Evolutionary conservation across 92 coral and sea anemone genomes (phyloP).

Genomic region (Diadumene lineata): DNA sequence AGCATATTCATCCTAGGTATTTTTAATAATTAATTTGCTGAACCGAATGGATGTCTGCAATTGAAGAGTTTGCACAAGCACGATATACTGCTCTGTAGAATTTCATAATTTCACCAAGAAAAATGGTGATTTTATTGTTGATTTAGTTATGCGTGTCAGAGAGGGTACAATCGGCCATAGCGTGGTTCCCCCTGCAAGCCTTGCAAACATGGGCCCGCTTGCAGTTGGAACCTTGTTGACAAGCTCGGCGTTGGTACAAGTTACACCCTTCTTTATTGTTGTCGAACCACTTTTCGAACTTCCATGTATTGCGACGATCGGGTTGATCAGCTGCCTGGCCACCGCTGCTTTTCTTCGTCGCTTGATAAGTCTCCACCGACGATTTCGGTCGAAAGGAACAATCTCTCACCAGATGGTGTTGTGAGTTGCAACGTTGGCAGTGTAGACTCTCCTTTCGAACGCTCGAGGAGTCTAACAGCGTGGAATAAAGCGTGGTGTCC

Average conservation of each 20-base stretch:
- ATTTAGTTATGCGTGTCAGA: constrained; percentile 3
- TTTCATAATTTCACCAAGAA: no score
- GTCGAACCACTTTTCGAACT: constrained; percentile 20
- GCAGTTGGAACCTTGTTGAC: constrained; percentile 20
- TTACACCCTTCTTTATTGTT: constrained; percentile 23
- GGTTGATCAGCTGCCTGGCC: no score
- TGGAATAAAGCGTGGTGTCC: constrained; percentile 36
- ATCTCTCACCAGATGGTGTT: constrained; percentile 21
- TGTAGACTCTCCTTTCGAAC: constrained; percentile 23
- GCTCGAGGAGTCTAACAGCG: constrained; percentile 38
- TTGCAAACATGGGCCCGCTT: constrained; percentile 52
- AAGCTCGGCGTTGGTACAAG: constrained; percentile 17
- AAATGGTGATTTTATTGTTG: constrained; percentile 16
- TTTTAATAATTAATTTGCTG: no score
- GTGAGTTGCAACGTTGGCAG: constrained; percentile 41
- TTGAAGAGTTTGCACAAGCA: no score
- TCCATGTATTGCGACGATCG: no score
- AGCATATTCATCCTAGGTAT: no score
- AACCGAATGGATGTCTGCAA: no score
- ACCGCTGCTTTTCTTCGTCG: constrained; percentile 15
- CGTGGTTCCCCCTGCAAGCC: constrained; percentile 44
- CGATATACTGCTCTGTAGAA: no score
- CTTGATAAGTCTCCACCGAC: constrained; percentile 23
- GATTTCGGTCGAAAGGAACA: constrained; percentile 40
- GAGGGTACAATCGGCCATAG: constrained; percentile 50